Percentiles rank a stretch among this genome's conserved stretches.
phyloP scores from a whole-genome alignment of 2,113 vertebrate species.

The Sphyrna mokarran region DNA sequence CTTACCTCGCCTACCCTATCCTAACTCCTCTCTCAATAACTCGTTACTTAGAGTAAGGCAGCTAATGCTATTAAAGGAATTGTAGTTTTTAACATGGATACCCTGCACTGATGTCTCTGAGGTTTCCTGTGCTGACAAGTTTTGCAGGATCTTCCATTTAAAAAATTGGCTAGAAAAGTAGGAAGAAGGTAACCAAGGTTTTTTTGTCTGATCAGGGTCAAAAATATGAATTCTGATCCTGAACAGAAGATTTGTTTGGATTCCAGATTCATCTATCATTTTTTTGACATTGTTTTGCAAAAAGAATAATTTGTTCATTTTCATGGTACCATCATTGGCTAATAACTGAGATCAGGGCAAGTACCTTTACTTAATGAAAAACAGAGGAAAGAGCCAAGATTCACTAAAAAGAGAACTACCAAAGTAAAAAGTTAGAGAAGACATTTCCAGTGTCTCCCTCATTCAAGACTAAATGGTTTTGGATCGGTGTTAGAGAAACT shows the following conservation, averaged over 20 bases:
- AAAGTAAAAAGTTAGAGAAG: not conserved
- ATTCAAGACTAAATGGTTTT: not conserved
- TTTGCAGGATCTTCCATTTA: no score
- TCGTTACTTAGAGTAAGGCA: no score
- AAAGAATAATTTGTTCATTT: not conserved
- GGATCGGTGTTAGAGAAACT: not conserved
- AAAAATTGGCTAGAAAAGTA: no score
- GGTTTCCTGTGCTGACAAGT: no score
- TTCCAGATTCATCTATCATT: not conserved
- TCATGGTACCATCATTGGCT: not conserved
- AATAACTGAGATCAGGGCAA: not conserved
- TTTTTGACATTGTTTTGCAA: not conserved
- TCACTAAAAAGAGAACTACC: not conserved
- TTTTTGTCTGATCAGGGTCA: no score
- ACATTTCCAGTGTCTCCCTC: not conserved
- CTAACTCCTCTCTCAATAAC: no score
- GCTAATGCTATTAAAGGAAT: no score
- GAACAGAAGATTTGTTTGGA: not conserved
- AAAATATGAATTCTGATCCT: no score
- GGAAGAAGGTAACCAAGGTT: no score
- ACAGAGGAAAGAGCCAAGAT: not conserved
- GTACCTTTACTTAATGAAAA: not conserved
- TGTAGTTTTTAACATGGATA: no score
- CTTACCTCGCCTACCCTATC: no score
- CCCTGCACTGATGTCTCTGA: no score